Evolutionary conservation across 1,140 invertebrate species (phyloP).

Genomic region (Trichomalopsis sarcophagae): DNA sequence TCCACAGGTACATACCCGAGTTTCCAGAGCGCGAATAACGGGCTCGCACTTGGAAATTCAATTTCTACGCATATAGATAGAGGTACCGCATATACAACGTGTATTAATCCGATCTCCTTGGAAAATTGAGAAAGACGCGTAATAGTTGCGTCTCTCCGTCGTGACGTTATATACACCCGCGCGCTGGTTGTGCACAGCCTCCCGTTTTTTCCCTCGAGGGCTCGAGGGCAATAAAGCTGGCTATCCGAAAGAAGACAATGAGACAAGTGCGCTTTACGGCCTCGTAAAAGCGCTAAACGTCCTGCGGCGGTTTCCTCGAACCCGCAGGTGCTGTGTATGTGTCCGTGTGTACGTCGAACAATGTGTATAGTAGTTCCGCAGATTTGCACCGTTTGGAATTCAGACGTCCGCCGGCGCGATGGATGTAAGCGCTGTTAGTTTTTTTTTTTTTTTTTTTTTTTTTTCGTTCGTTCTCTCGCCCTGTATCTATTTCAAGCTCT

Average conservation of each 20-base stretch:
- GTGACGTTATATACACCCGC: neutral
- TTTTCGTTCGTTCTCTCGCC: too few species aligned
- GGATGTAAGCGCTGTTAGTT: too few species aligned
- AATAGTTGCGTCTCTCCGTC: too few species aligned
- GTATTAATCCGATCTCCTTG: neutral
- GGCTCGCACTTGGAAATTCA: neutral
- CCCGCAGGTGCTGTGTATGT: neutral
- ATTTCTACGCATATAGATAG: neutral
- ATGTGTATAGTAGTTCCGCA: too few species aligned
- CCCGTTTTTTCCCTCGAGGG: neutral
- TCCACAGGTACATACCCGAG: neutral
- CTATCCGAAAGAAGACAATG: slow-evolving; percentile 19
- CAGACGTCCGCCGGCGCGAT: too few species aligned
- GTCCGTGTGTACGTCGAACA: neutral
- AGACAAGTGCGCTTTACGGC: slow-evolving; percentile 49
- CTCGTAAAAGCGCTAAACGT: slow-evolving; percentile 42
- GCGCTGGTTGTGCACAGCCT: too few species aligned
- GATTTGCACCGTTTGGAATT: too few species aligned
- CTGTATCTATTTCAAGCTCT: too few species aligned
- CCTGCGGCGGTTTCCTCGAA: neutral
- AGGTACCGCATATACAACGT: too few species aligned
- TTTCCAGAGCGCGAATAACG: neutral
- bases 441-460: too few species aligned
- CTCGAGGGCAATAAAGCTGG: neutral
- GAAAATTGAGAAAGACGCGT: neutral